Base-by-base conservation (phyloP, 92 coral and sea anemone genomes). In the Palythoa grandiflora region DNA sequence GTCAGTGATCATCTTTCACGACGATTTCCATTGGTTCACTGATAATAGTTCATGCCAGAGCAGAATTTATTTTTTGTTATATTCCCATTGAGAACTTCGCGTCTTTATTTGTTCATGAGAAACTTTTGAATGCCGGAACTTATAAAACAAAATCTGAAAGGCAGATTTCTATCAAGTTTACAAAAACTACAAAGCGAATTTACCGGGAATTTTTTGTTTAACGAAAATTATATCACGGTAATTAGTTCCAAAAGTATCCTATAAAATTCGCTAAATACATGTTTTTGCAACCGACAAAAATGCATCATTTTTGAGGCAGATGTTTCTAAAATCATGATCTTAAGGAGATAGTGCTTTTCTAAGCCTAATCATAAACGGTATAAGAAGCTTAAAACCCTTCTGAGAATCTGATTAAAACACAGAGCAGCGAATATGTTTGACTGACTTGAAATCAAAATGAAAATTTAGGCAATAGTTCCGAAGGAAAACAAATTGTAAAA, bases 51-150 rank as follows among this genome's bases (percentile, higher is more conserved):
- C 96, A 92, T 94, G 93, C 96, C 96, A 92, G 92, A 90, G 86
- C 96, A 94, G 87, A 80, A 92, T 94, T 93, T 91, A 87, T 94
- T 85, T 94, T 93, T 91, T 66, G 77, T 92, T 90, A 90, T 94
- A 83, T 53, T 89, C 87, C 85, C 68, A 88, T 90, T 88, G 89
- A 89, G 93, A 92, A 90, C 80, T 92, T 92, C 84, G 80, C 77
- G 89, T 85, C 88, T 89, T 87, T 75, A 87, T 83, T 60, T 76
- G 95, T 90, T 88, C 96, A 87, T 39, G 87, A 73, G 77, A 73
- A 87, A 88, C 84, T 88, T 76, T 38, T 85, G 94, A 87, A 89
- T 95, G 73, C 96, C 98, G 96, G 96, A 95, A 93, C 93, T 88
- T 85, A 88, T 19, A 78, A 71, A 73, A 86, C 73, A 77, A 84